phyloP scores from a whole-genome alignment of 2,113 vertebrate genomes.

The Gracilinanus agilis region DNA sequence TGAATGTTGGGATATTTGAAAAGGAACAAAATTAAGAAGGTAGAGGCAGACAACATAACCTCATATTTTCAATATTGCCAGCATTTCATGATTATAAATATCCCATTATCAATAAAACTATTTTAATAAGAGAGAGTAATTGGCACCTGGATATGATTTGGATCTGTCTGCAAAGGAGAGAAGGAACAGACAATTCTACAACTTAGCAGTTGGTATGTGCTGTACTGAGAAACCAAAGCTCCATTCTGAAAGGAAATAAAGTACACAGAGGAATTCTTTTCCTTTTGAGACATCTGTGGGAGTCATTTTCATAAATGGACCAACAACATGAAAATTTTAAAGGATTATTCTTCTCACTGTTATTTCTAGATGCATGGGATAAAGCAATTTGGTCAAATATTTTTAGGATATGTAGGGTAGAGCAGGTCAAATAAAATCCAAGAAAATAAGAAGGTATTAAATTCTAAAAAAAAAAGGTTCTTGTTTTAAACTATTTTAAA shows the following conservation, averaged over 20 bases:
- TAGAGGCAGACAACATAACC: background rate
- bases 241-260: background rate
- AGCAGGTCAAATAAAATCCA: background rate
- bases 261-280: background rate
- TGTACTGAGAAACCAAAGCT: background rate
- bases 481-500: background rate
- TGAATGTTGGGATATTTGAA: background rate
- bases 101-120: background rate
- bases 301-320: background rate
- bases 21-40: background rate
- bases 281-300: background rate
- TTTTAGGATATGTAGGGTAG: background rate
- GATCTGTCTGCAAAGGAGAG: conserved; percentile 1
- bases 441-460: conserved; percentile 32
- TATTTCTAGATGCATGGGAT: background rate
- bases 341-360: background rate
- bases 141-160: conserved; percentile 2
- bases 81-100: background rate
- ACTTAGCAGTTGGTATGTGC: background rate
- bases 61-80: conserved; percentile 2
- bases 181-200: background rate
- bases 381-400: background rate
- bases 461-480: conserved; percentile 3
- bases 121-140: background rate
- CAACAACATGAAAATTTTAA: background rate